Evolutionary conservation across 2,113 vertebrate species (phyloP).

Genomic region (Shinisaurus crocodilurus): DNA sequence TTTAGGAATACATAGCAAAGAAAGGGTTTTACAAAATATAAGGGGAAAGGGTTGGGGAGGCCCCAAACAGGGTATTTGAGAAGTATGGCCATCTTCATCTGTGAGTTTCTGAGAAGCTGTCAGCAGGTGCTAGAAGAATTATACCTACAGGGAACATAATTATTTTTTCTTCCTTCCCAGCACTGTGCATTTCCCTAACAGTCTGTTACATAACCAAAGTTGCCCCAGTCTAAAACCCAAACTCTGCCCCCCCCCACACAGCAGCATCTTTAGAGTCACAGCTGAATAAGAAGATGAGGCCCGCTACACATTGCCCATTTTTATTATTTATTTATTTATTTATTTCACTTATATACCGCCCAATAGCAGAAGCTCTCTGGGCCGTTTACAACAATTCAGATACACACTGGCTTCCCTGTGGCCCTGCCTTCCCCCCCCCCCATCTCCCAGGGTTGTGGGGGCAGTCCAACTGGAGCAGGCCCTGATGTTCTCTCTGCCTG

Average conservation of each 20-base stretch:
- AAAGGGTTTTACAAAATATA: neutral
- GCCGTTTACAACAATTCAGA: no score
- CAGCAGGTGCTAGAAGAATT: neutral
- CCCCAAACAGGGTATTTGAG: neutral
- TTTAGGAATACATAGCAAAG: neutral
- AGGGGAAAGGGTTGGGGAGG: neutral
- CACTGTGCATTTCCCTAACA: neutral
- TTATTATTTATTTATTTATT: no score
- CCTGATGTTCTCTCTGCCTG: no score
- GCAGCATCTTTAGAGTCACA: no score
- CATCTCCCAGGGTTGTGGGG: no score
- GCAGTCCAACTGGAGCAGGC: no score
- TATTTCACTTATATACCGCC: no score
- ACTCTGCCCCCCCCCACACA: neutral
- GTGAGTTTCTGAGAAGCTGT: neutral
- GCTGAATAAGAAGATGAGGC: no score
- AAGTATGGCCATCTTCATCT: neutral
- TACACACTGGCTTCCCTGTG: no score
- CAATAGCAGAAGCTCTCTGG: no score
- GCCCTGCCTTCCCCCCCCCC: no score
- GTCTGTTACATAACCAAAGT: neutral
- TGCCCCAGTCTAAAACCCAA: neutral
- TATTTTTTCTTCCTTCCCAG: neutral
- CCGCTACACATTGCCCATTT: no score
- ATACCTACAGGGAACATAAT: neutral